Evolutionary conservation across 2,113 vertebrate genomes (phyloP).

Genomic region (Leptocoma aspasia): DNA sequence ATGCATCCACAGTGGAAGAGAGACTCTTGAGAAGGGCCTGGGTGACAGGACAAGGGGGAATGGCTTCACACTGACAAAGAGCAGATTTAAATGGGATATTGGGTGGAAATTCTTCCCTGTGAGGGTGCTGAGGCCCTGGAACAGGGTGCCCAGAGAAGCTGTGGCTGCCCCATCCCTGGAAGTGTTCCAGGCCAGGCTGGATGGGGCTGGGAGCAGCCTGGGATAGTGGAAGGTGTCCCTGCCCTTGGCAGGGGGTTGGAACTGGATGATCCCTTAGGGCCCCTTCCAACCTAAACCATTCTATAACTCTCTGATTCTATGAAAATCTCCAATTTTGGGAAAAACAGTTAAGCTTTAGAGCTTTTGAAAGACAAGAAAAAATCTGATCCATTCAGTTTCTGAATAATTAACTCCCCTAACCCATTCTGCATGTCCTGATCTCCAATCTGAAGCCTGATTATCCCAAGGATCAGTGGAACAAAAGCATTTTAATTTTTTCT

Average conservation of each 20-base stretch:
- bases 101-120: accelerated
- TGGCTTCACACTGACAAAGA: background rate
- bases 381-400: background rate
- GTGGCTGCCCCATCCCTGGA: background rate
- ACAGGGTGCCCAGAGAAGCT: background rate
- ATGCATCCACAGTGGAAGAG: background rate
- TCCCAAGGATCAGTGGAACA: background rate
- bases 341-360: background rate
- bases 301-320: background rate
- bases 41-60: background rate
- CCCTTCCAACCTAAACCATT: background rate
- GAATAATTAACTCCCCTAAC: background rate
- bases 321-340: background rate
- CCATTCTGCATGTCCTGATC: background rate
- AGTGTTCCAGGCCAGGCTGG: accelerated
- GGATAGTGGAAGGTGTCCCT: background rate
- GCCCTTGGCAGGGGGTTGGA: accelerated
- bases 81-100: accelerated
- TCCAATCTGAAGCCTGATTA: background rate
- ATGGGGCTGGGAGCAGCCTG: accelerated
- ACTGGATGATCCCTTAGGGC: accelerated
- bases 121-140: accelerated
- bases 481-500: conserved; percentile 12
- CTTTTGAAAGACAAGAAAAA: background rate
- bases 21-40: background rate